A percentile compares a stretch with the other conserved stretches of the same genome.
phyloP scores from a whole-genome alignment of 1,140 invertebrate genomes.

The Aphaenogaster rudis region DNA sequence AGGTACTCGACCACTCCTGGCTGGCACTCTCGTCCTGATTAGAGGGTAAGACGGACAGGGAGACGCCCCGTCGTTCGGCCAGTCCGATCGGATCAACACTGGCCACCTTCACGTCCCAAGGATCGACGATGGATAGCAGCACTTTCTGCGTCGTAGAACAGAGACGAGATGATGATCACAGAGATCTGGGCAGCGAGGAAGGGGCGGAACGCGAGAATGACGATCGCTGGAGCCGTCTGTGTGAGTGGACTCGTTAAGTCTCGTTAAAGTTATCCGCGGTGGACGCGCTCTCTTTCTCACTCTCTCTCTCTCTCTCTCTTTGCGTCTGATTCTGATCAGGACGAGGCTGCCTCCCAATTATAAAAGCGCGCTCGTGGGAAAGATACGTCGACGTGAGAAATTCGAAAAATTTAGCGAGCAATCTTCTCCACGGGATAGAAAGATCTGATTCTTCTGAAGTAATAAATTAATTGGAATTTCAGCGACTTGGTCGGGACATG shows the following conservation, averaged over 20 bases:
- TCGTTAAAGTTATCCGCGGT: slow-evolving; percentile 72
- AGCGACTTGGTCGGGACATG: not conserved
- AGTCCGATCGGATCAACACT: slow-evolving; percentile 83
- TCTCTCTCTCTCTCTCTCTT: not conserved
- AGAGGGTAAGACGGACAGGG: slow-evolving; percentile 70
- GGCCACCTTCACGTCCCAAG: slow-evolving; percentile 85
- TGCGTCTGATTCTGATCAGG: slow-evolving; percentile 18
- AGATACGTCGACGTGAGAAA: not conserved
- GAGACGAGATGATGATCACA: slow-evolving; percentile 69
- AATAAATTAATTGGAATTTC: not conserved
- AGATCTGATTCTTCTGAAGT: not conserved
- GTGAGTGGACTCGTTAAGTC: slow-evolving; percentile 79
- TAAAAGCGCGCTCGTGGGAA: slow-evolving; percentile 5
- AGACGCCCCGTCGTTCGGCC: slow-evolving; percentile 78
- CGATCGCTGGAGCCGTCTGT: slow-evolving; percentile 54
- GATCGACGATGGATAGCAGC: slow-evolving; percentile 85
- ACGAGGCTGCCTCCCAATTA: not conserved
- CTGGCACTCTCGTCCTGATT: slow-evolving; percentile 51
- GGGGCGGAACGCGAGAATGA: slow-evolving; percentile 35
- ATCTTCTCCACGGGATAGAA: not conserved
- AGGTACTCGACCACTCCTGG: slow-evolving; percentile 32
- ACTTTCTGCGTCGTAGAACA: slow-evolving; percentile 82
- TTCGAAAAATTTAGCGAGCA: not conserved
- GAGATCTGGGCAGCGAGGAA: slow-evolving; percentile 48
- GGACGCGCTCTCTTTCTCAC: slow-evolving; percentile 24